Evolutionary conservation across 1,140 invertebrate genomes (phyloP).

Genomic region (Samia ricini): DNA sequence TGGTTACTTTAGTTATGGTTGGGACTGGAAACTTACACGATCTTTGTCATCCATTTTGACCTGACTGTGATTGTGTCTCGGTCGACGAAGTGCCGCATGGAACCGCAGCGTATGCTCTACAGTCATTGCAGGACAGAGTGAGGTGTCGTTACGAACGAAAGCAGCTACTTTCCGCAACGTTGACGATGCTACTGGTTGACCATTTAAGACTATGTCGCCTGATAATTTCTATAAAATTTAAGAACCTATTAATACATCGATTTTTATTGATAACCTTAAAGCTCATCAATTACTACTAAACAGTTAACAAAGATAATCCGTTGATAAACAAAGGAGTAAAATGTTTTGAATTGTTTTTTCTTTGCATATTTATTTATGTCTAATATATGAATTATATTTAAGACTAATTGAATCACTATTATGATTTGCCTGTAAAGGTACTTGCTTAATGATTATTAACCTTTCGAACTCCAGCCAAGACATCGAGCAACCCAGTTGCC

Average conservation of each 20-base stretch:
- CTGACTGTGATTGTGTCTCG: slow-evolving; percentile 78
- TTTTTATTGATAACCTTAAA: background rate
- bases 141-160: slow-evolving; percentile 81
- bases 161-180: slow-evolving; percentile 83
- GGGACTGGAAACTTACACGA: slow-evolving; percentile 53
- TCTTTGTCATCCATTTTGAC: slow-evolving; percentile 82
- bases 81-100: slow-evolving; percentile 84
- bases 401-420: no score
- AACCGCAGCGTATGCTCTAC: slow-evolving; percentile 90
- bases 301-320: no score
- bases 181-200: slow-evolving; percentile 84
- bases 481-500: slow-evolving; percentile 89
- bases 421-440: no score
- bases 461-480: slow-evolving; percentile 85
- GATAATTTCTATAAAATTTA: slow-evolving; percentile 71
- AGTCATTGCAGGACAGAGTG: slow-evolving; percentile 84
- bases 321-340: no score
- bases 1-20: no score
- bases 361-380: no score
- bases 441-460: no score
- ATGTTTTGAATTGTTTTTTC: no score
- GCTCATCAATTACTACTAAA: no score
- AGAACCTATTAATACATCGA: background rate
- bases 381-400: no score
- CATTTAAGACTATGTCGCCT: slow-evolving; percentile 92